These are phyloP conservation scores for Sipunculus nudus DNA, from an alignment of 2,888 invertebrate species.

Conservation along the genomic window DNA sequence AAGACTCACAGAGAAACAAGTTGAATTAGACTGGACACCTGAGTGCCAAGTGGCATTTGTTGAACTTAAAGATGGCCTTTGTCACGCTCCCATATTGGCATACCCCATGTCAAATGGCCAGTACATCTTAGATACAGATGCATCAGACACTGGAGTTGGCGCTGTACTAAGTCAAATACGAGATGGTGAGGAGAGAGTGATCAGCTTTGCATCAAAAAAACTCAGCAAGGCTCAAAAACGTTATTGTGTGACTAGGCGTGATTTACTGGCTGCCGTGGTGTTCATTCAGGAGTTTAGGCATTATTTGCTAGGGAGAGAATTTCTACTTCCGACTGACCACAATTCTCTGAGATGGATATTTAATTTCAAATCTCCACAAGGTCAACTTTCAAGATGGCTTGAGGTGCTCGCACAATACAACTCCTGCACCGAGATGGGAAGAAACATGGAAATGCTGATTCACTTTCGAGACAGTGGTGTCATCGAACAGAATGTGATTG, in stretches of 20 bases:
- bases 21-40: background rate
- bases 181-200: background rate
- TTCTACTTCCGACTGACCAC: background rate
- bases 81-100: conserved; percentile 17
- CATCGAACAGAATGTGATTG: background rate
- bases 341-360: background rate
- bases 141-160: background rate
- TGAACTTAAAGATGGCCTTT: conserved; percentile 6
- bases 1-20: background rate
- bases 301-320: background rate
- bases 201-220: background rate
- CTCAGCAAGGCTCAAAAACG: background rate
- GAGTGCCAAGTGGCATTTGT: background rate
- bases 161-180: background rate
- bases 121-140: conserved; percentile 4
- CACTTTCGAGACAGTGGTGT: background rate
- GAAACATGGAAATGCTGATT: conserved; percentile 1
- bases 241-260: background rate
- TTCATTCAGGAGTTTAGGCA: background rate
- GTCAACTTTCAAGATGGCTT: background rate
- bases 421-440: background rate
- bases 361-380: background rate
- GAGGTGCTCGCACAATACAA: background rate
- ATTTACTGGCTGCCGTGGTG: background rate
- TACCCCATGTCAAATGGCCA: background rate